phyloP scores from a whole-genome alignment of 2,113 vertebrate species.

The Syngnathus scovelli region DNA sequence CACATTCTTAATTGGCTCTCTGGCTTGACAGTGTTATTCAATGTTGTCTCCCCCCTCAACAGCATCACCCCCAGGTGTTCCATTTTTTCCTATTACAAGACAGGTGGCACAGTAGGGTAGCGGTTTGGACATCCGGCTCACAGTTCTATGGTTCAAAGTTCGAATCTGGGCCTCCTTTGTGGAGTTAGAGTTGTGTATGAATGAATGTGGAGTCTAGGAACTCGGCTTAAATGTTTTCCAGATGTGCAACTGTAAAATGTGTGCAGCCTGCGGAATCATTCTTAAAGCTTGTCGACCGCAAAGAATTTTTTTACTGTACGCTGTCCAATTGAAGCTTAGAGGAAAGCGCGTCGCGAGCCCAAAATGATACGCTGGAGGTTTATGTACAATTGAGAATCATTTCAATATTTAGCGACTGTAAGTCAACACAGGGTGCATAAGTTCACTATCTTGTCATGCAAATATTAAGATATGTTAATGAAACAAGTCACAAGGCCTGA shows the following conservation, averaged over 20 bases:
- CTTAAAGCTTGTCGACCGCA: background rate
- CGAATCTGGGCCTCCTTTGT: background rate
- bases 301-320: background rate
- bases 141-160: background rate
- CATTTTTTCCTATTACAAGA: background rate
- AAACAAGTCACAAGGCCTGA: background rate
- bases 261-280: background rate
- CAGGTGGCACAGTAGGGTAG: background rate
- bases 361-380: background rate
- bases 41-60: background rate
- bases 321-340: background rate
- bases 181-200: background rate
- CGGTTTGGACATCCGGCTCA: background rate
- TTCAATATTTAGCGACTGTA: background rate
- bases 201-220: background rate
- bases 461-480: too few relatives aligned
- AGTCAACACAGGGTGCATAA: background rate
- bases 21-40: background rate
- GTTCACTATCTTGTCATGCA: background rate
- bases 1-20: background rate
- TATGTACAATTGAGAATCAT: background rate
- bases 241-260: conserved; percentile 20
- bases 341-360: background rate
- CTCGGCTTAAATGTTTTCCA: conserved; percentile 25
- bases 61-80: background rate